Base-by-base conservation (phyloP, 2,888 invertebrate genomes). In the Rhimphoctona megacephalus region DNA sequence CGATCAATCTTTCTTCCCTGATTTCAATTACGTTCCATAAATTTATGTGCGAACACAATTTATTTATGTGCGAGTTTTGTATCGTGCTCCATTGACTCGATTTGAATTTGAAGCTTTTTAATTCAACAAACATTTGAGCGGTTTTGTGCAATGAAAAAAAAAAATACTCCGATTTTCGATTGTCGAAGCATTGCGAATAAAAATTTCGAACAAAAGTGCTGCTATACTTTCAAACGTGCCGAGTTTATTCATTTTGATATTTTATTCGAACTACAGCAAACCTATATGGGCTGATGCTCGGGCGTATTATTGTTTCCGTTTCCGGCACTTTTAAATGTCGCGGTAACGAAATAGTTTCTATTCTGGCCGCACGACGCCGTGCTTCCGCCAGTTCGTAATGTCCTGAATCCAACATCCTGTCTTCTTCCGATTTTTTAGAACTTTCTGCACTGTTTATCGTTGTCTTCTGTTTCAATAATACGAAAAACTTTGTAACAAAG, bases 361-460 rank as follows among this genome's bases (percentile, higher is more conserved):
- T 83, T 74, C 90, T 91, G 1, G 94, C 92, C 1, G 93, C 93
- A 81, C 94, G 90, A 88, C 90, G 93, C 85, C 92, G 92, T 33
- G 93, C 94, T 88, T 94, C 94, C 2, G 91, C 87, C 17, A 94
- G 88, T 85, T 94, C 94, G 74, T 93, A 94, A 84, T 94, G 93
- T 4, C 94, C 94, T 0, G 94, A 94, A 89, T 94, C 94, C 22
- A 93, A 88, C 92, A 92, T 93, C 22, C 91, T 90, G 67, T 94
- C 92, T 76, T 94, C 93, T 72, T 94, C 93, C 14, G 83, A 77
- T 83, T 91, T 93, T 19, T 84, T 87, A n/a, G 88, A 87, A 57
- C 89, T 84, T 61, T 90, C 90, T 0, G 89, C 88, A 80, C 89
- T 92, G 43, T 87, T 89, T 73, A 92, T 85, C n/a, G 89, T 84